phyloP scores from a whole-genome alignment of 2,113 vertebrate species.

The Hemiprocne comata region DNA sequence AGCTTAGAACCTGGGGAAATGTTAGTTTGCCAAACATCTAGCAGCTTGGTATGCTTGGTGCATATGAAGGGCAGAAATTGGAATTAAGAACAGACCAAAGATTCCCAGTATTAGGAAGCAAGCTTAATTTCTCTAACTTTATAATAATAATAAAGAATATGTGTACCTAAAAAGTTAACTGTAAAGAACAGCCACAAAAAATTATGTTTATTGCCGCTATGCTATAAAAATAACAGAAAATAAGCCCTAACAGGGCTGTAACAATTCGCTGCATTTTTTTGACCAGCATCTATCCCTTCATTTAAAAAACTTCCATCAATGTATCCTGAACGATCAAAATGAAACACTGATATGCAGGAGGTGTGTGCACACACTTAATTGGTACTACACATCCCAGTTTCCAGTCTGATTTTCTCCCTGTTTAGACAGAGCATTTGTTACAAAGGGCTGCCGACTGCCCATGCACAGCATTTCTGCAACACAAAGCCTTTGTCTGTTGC shows the following conservation, averaged over 20 bases:
- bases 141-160: background rate
- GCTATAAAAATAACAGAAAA: background rate
- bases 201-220: background rate
- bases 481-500: background rate
- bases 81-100: background rate
- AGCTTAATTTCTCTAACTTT: background rate
- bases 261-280: background rate
- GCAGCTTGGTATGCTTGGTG: background rate
- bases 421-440: background rate
- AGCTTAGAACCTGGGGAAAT: background rate
- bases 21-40: background rate
- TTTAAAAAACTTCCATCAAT: background rate
- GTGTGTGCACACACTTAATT: background rate
- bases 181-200: background rate
- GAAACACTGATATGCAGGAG: background rate
- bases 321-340: background rate
- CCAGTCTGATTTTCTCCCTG: background rate
- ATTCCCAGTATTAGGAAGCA: background rate
- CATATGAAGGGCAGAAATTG: background rate
- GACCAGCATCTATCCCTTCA: background rate
- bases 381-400: background rate
- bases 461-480: background rate
- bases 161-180: background rate
- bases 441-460: background rate
- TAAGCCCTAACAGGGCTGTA: background rate